These are phyloP conservation scores for Microtus pennsylvanicus DNA, from an alignment of 2,113 vertebrate species.

Conservation along the genomic window DNA sequence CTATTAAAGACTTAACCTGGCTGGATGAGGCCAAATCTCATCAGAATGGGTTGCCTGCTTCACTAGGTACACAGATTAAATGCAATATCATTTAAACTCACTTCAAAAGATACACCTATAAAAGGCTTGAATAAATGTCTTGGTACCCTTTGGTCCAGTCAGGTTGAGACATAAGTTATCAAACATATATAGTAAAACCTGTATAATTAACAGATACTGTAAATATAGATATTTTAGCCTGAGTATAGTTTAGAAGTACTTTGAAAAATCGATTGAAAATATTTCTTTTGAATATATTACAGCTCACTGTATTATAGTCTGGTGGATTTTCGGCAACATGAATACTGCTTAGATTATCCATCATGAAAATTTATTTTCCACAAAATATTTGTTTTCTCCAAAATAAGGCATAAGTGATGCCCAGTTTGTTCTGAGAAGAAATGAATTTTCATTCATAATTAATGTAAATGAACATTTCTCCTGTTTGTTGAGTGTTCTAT, in stretches of 20 bases:
- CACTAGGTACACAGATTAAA: not conserved
- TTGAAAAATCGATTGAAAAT: constrained; percentile 20
- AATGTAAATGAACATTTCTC: constrained; percentile 9
- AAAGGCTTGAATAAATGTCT: constrained; percentile 6
- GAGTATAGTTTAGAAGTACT: constrained; percentile 1
- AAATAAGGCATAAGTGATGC: not conserved
- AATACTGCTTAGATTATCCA: not conserved
- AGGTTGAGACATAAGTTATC: not conserved
- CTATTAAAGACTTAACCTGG: not conserved
- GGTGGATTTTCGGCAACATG: not conserved
- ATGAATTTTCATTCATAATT: constrained; percentile 47
- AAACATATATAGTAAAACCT: not conserved
- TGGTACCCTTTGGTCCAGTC: not conserved
- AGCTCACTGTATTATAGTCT: not conserved
- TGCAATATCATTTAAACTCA: not conserved
- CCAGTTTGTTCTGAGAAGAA: constrained; percentile 3
- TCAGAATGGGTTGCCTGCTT: not conserved
- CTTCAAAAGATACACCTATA: not conserved
- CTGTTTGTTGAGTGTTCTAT: not conserved
- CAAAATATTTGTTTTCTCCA: not conserved
- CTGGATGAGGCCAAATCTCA: not conserved
- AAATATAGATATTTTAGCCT: not conserved
- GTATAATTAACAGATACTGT: not conserved
- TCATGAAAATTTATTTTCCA: constrained; percentile 22
- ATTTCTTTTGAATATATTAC: constrained; percentile 31